These are phyloP conservation scores for Acanthurus leucopareius DNA, from an alignment of 2,797 vertebrate species.

Conservation along the genomic window DNA sequence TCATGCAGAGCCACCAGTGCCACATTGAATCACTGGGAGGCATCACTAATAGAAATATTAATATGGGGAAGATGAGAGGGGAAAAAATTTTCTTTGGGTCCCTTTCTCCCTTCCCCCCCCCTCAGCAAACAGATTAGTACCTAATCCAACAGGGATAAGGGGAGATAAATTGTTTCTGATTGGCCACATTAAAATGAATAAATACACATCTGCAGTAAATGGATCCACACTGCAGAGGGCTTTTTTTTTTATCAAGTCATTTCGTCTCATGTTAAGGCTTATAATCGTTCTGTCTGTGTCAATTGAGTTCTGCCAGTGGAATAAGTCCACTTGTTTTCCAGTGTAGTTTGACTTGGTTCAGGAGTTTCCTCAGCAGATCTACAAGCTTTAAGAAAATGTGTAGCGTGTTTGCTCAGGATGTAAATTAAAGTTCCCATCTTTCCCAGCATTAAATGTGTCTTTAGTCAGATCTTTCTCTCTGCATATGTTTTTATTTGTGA, in stretches of 20 bases:
- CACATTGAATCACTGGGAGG: constrained; percentile 68
- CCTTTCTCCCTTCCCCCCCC: constrained; percentile 55
- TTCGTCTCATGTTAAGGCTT: constrained; percentile 28
- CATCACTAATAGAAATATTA: constrained; percentile 77
- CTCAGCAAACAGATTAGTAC: constrained; percentile 80
- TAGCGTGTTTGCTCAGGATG: constrained; percentile 6
- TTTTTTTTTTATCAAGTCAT: constrained; percentile 49
- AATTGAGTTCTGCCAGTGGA: constrained; percentile 60
- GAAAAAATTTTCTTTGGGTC: constrained; percentile 61
- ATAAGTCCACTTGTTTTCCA: constrained; percentile 36
- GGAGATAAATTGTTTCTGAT: constrained; percentile 76
- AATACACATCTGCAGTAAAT: constrained; percentile 68
- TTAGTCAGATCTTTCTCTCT: constrained; percentile 8
- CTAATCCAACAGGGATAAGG: constrained; percentile 77
- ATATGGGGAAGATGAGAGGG: constrained; percentile 61
- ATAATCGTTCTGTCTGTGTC: constrained; percentile 38
- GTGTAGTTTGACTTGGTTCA: constrained; percentile 22
- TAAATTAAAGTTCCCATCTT: constrained; percentile 6
- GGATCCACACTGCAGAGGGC: constrained; percentile 40
- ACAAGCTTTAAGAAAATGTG: constrained; percentile 1
- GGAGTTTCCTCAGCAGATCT: constrained; percentile 14
- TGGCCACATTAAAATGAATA: constrained; percentile 77
- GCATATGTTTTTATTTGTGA: neutral
- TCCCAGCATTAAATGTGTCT: neutral
- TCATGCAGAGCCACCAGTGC: constrained; percentile 73